Conservation (phyloP, 2,888 invertebrate species). For the Athalia circularis region DNA sequence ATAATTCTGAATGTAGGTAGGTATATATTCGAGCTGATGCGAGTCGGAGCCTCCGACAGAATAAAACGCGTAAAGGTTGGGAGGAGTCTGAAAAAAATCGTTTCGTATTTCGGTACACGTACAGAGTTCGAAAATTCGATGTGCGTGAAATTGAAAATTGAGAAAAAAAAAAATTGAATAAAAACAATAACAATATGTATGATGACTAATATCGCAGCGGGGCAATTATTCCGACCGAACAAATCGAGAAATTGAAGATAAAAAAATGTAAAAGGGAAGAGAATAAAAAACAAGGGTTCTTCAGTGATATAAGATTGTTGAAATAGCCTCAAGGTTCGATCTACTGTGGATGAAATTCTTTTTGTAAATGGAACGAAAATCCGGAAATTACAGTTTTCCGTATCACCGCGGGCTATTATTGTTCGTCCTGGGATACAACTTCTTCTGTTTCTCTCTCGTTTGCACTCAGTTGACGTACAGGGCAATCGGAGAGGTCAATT, state of each 20-base stretch:
- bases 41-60: neutral
- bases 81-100: too few relatives aligned
- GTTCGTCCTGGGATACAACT: neutral
- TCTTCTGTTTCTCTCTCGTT: slow-evolving; percentile 30
- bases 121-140: too few relatives aligned
- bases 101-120: too few relatives aligned
- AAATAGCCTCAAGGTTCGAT: too few relatives aligned
- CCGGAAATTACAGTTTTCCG: slow-evolving; percentile 35
- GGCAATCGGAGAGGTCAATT: slow-evolving; percentile 33
- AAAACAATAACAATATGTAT: too few relatives aligned
- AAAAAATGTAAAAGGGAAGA: neutral
- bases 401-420: slow-evolving; percentile 5
- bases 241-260: too few relatives aligned
- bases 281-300: too few relatives aligned
- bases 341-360: neutral
- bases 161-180: too few relatives aligned
- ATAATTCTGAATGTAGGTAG: slow-evolving; percentile 25
- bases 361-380: slow-evolving; percentile 9
- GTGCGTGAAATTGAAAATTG: too few relatives aligned
- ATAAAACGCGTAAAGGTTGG: too few relatives aligned
- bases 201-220: too few relatives aligned
- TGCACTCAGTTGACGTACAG: slow-evolving; percentile 32
- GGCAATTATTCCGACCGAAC: neutral
- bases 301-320: too few relatives aligned
- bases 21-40: neutral